phyloP scores from a whole-genome alignment of 2,113 vertebrate species.

The Rhabdomys dilectus region DNA sequence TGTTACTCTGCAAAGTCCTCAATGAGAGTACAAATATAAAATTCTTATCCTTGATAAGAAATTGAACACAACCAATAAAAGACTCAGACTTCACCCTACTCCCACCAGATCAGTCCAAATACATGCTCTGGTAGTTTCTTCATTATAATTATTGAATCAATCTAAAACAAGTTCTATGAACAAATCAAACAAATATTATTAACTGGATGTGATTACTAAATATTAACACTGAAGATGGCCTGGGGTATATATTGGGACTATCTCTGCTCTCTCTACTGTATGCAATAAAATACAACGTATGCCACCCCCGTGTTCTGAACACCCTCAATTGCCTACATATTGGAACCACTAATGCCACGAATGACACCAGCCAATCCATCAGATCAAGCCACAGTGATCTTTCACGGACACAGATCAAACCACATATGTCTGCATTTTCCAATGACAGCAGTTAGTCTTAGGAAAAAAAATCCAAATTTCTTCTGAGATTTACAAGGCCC shows the following conservation, averaged over 20 bases:
- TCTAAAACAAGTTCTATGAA: not conserved
- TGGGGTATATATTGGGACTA: not conserved
- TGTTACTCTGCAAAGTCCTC: not conserved
- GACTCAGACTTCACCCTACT: not conserved
- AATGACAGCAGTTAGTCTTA: not conserved
- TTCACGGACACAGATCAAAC: not conserved
- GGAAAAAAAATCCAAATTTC: constrained; percentile 30
- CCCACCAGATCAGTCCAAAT: not conserved
- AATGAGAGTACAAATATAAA: not conserved
- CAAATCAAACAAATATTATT: not conserved
- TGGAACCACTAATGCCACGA: not conserved
- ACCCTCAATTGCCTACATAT: not conserved
- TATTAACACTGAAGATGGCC: not conserved
- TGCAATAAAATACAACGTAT: not conserved
- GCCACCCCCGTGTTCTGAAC: not conserved
- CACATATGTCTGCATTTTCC: not conserved
- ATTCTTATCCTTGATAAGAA: constrained; percentile 4
- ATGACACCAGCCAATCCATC: not conserved
- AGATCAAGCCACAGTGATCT: not conserved
- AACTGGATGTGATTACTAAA: not conserved
- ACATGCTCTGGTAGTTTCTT: not conserved
- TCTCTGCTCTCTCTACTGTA: not conserved
- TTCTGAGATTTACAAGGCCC: not conserved
- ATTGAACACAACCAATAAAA: not conserved
- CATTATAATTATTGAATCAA: not conserved